Conservation (phyloP, 1,140 invertebrate species). For the Sesamia nonagrioides region DNA sequence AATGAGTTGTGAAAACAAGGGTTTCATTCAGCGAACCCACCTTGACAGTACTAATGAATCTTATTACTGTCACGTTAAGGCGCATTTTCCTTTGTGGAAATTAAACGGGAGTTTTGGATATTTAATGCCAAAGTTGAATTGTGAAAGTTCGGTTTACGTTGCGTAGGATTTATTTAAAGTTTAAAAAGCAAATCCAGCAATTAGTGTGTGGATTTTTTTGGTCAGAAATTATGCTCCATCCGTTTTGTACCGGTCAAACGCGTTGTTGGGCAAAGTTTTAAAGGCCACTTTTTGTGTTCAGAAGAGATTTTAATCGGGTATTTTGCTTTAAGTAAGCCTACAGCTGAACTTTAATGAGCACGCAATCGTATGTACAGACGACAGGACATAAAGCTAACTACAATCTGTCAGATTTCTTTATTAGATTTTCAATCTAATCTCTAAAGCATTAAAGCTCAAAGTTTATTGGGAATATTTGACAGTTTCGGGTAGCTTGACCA, state of each 20-base stretch:
- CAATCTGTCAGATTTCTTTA: too few relatives aligned
- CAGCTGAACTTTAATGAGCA: neutral
- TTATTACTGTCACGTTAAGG: slow-evolving; percentile 55
- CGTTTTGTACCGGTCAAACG: slow-evolving; percentile 47
- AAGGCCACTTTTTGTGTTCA: neutral
- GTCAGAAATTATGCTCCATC: slow-evolving; percentile 43
- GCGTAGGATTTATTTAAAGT: slow-evolving; percentile 76
- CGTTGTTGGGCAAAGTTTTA: slow-evolving; percentile 39
- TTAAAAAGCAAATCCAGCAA: slow-evolving; percentile 77
- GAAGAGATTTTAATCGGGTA: neutral
- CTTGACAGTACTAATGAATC: neutral
- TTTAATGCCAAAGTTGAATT: slow-evolving; percentile 83
- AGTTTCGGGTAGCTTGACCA: too few relatives aligned
- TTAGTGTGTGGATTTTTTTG: slow-evolving; percentile 65
- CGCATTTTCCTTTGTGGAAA: slow-evolving; percentile 52
- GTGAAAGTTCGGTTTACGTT: slow-evolving; percentile 77
- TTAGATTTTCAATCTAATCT: too few relatives aligned
- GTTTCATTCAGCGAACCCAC: slow-evolving; percentile 54
- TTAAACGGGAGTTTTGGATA: slow-evolving; percentile 54
- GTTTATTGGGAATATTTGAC: too few relatives aligned
- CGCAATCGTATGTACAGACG: neutral
- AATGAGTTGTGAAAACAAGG: slow-evolving; percentile 85
- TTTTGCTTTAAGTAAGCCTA: neutral
- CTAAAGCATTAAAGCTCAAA: too few relatives aligned
- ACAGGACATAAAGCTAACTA: too few relatives aligned